Percentiles rank a stretch among this genome's conserved stretches.
These are phyloP conservation scores for Eurystomus gularis DNA, from an alignment of 2,113 vertebrate species.

Conservation along the genomic window DNA sequence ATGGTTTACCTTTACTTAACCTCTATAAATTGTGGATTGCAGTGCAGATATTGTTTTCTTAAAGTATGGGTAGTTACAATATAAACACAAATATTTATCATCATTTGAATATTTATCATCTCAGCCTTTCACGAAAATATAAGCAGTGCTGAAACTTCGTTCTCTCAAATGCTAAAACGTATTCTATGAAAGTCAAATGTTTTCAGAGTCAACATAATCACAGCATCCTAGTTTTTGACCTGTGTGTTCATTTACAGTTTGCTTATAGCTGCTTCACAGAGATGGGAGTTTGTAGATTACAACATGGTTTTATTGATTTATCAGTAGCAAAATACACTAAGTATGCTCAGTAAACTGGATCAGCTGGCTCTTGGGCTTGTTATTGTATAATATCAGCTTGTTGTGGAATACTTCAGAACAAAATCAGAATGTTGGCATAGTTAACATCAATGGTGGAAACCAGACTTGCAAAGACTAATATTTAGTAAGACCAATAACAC, in stretches of 20 bases:
- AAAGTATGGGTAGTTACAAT: slow-evolving; percentile 49
- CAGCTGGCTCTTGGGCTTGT: slow-evolving; percentile 50
- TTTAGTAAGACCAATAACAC: slow-evolving; percentile 75
- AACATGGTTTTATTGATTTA: slow-evolving; percentile 79
- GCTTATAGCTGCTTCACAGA: slow-evolving; percentile 78
- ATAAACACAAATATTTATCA: slow-evolving; percentile 67
- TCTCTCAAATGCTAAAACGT: slow-evolving; percentile 59
- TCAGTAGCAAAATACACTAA: slow-evolving; percentile 75
- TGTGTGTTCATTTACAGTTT: slow-evolving; percentile 76
- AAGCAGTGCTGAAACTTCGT: slow-evolving; percentile 48
- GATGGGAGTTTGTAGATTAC: slow-evolving; percentile 76
- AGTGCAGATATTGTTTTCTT: slow-evolving; percentile 57
- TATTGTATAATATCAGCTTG: slow-evolving; percentile 70
- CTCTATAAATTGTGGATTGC: slow-evolving; percentile 11
- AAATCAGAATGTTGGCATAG: slow-evolving; percentile 72
- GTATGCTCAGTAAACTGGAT: slow-evolving; percentile 72
- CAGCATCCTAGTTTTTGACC: slow-evolving; percentile 74
- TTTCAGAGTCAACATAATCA: slow-evolving; percentile 79
- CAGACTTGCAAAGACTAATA: slow-evolving; percentile 73
- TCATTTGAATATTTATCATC: slow-evolving; percentile 65
- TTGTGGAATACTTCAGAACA: slow-evolving; percentile 75
- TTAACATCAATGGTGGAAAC: slow-evolving; percentile 63
- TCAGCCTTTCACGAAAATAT: slow-evolving; percentile 56
- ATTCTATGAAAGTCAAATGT: slow-evolving; percentile 75
- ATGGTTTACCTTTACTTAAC: slow-evolving; percentile 54